Evolutionary conservation across 2,888 invertebrate species (phyloP).

Genomic region (Drosophila infuscata): DNA sequence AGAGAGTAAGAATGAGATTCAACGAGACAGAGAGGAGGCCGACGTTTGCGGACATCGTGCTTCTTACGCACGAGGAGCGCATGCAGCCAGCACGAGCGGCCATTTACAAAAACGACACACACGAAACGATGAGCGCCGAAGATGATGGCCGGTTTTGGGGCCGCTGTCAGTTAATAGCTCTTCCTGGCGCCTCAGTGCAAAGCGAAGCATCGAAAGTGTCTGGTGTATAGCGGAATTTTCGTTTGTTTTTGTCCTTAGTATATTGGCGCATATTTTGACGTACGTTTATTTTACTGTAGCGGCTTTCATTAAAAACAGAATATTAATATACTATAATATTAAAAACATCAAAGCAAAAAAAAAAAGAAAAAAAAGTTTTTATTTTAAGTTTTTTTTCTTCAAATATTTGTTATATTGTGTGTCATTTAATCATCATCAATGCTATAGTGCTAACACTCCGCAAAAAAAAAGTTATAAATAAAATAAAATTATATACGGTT

Average conservation of each 20-base stretch:
- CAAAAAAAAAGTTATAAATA: slow-evolving; percentile 18
- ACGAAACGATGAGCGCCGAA: slow-evolving; percentile 22
- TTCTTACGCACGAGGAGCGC: slow-evolving; percentile 33
- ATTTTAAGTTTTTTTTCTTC: slow-evolving; percentile 28
- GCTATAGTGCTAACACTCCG: slow-evolving; percentile 50
- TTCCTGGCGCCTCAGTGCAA: slow-evolving; percentile 64
- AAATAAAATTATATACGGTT: slow-evolving; percentile 16
- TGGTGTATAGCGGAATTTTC: slow-evolving; percentile 42
- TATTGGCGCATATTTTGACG: slow-evolving; percentile 70
- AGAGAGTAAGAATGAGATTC: slow-evolving; percentile 19
- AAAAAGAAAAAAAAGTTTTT: slow-evolving; percentile 26
- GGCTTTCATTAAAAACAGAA: slow-evolving; percentile 35
- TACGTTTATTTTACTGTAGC: slow-evolving; percentile 52
- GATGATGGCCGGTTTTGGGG: slow-evolving; percentile 62
- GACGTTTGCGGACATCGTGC: slow-evolving; percentile 45
- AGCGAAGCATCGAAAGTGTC: slow-evolving; percentile 61
- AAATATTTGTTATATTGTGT: slow-evolving; percentile 49
- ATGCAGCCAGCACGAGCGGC: slow-evolving; percentile 19
- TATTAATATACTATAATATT: slow-evolving; percentile 15
- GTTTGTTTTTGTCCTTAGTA: slow-evolving; percentile 28
- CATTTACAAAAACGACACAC: slow-evolving; percentile 20
- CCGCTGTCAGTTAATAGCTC: slow-evolving; percentile 34
- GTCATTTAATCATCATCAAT: slow-evolving; percentile 60
- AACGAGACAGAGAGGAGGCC: slow-evolving; percentile 15
- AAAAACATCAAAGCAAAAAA: slow-evolving; percentile 6